These are phyloP conservation scores for Sesia bembeciformis DNA, from an alignment of 2,888 invertebrate species.

Conservation along the genomic window DNA sequence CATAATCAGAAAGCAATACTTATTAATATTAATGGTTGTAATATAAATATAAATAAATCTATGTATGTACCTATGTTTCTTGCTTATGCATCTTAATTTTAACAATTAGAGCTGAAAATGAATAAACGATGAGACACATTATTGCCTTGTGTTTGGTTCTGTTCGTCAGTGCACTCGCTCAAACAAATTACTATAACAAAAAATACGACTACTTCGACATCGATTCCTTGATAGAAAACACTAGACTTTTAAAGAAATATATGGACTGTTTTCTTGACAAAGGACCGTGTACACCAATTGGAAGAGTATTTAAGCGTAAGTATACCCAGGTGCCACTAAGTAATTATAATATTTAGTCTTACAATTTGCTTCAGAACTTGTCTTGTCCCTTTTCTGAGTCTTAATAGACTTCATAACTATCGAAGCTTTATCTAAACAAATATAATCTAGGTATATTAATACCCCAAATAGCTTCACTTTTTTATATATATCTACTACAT, in stretches of 20 bases:
- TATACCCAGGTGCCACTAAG: conserved; percentile 7
- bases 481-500: no score
- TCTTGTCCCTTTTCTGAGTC: no score
- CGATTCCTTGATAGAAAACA: conserved; percentile 78
- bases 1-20: background rate
- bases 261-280: conserved; percentile 72
- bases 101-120: no score
- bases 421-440: no score
- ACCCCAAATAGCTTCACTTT: no score
- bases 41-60: background rate
- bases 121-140: no score
- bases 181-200: conserved; percentile 34
- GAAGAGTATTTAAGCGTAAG: conserved; percentile 49
- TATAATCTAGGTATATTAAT: no score
- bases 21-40: background rate
- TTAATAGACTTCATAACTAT: no score
- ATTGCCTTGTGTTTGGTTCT: conserved; percentile 8
- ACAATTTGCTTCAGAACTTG: no score
- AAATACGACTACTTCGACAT: conserved; percentile 80
- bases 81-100: no score
- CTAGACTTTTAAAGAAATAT: conserved; percentile 79
- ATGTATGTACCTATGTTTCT: background rate
- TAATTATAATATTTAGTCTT: no score
- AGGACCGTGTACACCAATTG: conserved; percentile 51
- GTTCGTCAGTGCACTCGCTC: conserved; percentile 13